A percentile compares a stretch with the other conserved stretches of the same genome.
phyloP scores from a whole-genome alignment of 2,113 vertebrate genomes.

The Chauna torquata region DNA sequence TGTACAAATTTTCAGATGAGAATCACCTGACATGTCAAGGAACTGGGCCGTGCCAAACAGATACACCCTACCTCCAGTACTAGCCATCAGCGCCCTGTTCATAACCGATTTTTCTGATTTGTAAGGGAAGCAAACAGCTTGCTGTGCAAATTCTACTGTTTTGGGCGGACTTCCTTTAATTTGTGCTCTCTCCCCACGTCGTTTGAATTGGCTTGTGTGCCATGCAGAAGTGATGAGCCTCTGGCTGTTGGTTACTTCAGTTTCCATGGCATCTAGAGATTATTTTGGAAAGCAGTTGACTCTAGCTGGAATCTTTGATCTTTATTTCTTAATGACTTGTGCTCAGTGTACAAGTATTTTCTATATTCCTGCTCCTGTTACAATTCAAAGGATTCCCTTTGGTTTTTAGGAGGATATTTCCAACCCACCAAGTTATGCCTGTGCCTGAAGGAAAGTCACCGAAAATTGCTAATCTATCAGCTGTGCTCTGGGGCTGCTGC shows the following conservation, averaged over 20 bases:
- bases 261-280: background rate
- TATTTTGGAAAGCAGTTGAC: background rate
- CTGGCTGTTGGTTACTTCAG: background rate
- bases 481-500: background rate
- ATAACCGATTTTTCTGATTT: background rate
- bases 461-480: accelerated
- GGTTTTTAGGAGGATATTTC: background rate
- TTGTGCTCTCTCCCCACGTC: background rate
- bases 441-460: background rate
- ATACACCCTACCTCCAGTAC: background rate
- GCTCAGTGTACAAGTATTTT: background rate
- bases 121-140: background rate
- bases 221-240: background rate
- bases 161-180: background rate
- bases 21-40: background rate
- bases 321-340: background rate
- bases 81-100: background rate
- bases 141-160: background rate
- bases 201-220: background rate
- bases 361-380: background rate
- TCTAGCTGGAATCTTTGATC: background rate
- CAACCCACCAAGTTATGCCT: background rate
- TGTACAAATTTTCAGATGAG: background rate
- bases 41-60: background rate
- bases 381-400: background rate